Percentiles rank a stretch among this genome's conserved stretches.
phyloP scores from a whole-genome alignment of 2,888 invertebrate genomes.

The Chloroclystis v-ata region DNA sequence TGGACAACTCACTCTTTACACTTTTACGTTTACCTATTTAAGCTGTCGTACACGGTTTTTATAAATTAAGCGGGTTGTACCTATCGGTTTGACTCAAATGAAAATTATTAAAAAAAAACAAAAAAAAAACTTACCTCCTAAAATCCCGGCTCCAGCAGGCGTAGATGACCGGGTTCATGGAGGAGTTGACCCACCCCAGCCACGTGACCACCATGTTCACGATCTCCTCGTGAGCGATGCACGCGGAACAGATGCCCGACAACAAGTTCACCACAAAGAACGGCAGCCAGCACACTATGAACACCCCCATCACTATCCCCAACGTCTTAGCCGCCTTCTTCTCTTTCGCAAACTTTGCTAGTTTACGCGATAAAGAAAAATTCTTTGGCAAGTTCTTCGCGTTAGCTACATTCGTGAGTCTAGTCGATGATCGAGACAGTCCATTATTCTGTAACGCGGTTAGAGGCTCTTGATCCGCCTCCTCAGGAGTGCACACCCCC shows the following conservation, averaged over 20 bases:
- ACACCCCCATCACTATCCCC: slow-evolving; percentile 97
- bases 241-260: slow-evolving; percentile 92
- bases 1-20: too few species aligned
- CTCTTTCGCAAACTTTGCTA: slow-evolving; percentile 97
- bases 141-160: slow-evolving; percentile 99
- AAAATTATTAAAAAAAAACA: too few species aligned
- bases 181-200: slow-evolving; percentile 97
- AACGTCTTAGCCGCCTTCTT: slow-evolving; percentile 98
- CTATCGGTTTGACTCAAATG: too few species aligned
- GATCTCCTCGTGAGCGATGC: slow-evolving; percentile 92
- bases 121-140: slow-evolving; percentile 82
- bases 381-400: slow-evolving; percentile 87
- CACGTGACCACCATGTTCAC: slow-evolving; percentile 94
- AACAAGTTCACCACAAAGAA: slow-evolving; percentile 97
- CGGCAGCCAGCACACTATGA: slow-evolving; percentile 97
- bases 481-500: slow-evolving; percentile 82
- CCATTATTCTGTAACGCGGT: slow-evolving; percentile 89
- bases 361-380: slow-evolving; percentile 93
- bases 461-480: slow-evolving; percentile 83
- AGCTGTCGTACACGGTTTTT: too few species aligned
- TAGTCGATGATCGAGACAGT: slow-evolving; percentile 82
- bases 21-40: background rate
- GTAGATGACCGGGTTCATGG: slow-evolving; percentile 98
- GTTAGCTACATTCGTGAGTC: slow-evolving; percentile 79
- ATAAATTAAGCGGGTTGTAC: too few species aligned